Conservation (phyloP, 2,113 vertebrate genomes). For the Trichechus manatus region DNA sequence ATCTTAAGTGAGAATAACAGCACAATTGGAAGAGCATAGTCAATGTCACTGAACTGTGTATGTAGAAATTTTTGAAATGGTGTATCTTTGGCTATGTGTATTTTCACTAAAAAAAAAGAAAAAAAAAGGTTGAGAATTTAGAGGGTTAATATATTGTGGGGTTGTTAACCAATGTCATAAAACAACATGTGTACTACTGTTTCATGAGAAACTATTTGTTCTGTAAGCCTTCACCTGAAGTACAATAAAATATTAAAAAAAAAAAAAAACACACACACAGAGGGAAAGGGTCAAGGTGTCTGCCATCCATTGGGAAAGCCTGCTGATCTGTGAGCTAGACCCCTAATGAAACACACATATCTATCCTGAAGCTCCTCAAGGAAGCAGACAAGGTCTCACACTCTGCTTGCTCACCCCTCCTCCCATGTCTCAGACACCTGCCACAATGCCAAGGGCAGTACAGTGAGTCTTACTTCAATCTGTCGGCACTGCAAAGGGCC, state of each 20-base stretch:
- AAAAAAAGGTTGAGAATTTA: too few species aligned
- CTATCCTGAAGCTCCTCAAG: not conserved
- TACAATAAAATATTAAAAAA: not conserved
- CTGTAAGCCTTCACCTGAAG: too few species aligned
- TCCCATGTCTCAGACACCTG: not conserved
- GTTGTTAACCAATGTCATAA: too few species aligned
- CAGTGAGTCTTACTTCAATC: not conserved
- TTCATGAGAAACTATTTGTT: too few species aligned
- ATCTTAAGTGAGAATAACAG: too few species aligned
- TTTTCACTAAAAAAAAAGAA: too few species aligned
- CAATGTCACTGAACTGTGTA: too few species aligned
- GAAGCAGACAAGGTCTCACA: not conserved
- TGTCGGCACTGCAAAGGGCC: not conserved
- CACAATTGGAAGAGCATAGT: too few species aligned
- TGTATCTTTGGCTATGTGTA: too few species aligned
- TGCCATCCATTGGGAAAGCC: not conserved
- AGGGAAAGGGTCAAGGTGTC: not conserved
- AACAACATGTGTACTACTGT: too few species aligned
- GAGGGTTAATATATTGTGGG: too few species aligned
- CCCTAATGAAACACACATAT: not conserved
- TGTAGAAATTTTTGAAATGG: too few species aligned
- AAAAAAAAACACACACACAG: fast-evolving
- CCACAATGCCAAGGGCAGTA: not conserved
- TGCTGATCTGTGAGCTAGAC: not conserved
- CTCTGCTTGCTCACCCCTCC: not conserved